Percentiles rank a stretch among this genome's conserved stretches.
Conservation (phyloP, 2,888 invertebrate genomes). For the Drosophila differens region DNA sequence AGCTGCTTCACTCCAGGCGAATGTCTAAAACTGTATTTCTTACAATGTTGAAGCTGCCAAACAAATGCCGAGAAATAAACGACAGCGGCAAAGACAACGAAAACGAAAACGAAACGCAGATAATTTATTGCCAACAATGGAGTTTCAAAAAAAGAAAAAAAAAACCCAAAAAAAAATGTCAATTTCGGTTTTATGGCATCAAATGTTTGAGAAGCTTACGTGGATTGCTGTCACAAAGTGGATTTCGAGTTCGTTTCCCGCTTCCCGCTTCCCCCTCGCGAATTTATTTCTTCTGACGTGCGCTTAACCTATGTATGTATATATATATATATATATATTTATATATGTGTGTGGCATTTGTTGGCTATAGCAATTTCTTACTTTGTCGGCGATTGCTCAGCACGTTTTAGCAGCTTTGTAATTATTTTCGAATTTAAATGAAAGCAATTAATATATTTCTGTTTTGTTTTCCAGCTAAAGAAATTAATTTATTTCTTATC, state of each 20-base stretch:
- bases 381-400: not conserved
- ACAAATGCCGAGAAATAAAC: slow-evolving; percentile 57
- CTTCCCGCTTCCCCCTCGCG: slow-evolving; percentile 3
- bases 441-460: not conserved
- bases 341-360: not conserved
- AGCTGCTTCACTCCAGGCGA: not conserved
- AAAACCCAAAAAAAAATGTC: slow-evolving; percentile 65
- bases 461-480: not conserved
- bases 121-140: slow-evolving; percentile 75
- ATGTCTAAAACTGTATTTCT: slow-evolving; percentile 41
- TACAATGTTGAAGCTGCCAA: slow-evolving; percentile 68
- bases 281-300: slow-evolving; percentile 3
- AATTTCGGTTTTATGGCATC: slow-evolving; percentile 77
- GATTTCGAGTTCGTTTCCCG: slow-evolving; percentile 58
- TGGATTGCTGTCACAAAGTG: slow-evolving; percentile 72
- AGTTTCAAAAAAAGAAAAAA: slow-evolving; percentile 62
- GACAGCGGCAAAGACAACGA: slow-evolving; percentile 17
- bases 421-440: not conserved
- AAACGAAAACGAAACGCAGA: slow-evolving; percentile 32
- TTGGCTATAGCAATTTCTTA: not conserved
- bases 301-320: not conserved
- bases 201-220: slow-evolving; percentile 77
- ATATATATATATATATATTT: not conserved
- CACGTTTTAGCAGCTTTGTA: not conserved
- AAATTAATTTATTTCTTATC: not conserved